Evolutionary conservation across 2,797 vertebrate genomes (phyloP), one percentile per base, ranked within the genome.

Genomic region (Peromyscus attwateri): DNA sequence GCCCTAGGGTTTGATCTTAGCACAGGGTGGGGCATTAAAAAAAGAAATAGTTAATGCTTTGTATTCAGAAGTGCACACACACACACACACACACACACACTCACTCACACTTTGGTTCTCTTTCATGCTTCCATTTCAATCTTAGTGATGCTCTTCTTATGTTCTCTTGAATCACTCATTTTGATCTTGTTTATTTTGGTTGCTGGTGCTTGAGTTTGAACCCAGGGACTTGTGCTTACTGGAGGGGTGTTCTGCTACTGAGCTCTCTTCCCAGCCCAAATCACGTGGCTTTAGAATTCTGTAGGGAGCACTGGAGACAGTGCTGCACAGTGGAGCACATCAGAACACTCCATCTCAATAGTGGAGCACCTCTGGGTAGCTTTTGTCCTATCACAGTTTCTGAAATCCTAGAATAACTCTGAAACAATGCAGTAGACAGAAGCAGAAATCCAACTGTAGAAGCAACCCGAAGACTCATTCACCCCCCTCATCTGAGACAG

Each of bases 121-220:
- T 85, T 80, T 82, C 40, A 87, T 40, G 43, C 16, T 96, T 95
- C 84, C 49, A 77, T 92, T 95, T 68, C 83, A 40, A 75, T 92
- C 43, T 94, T 80, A 93, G 49, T 62, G 75, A 68, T 79, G 12
- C 4, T 93, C 64, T 91, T 60, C 57, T 46, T 25, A n/a, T 62
- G 37, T 27, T 52, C 34, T 77, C 34, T 94, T 76, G 85, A 92
- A 79, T n/a, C 66, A 91, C 2, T 49, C 3, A 34, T 25, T 52
- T 62, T 64, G 55, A 76, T 55, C 46, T 82, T 43, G 25, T 55
- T 40, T 62, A 57, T 80, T 62, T 60, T n/a, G 6, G 11, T 57
- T 23, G 34, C 4, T 66, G 7, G 25, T 80, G 37, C 68, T 75
- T 6, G 21, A 60, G 6, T n/a, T 49, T 2, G 21, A 89, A 75